These are phyloP conservation scores for Therioaphis trifolii DNA, from an alignment of 2,888 invertebrate genomes.

Conservation along the genomic window DNA sequence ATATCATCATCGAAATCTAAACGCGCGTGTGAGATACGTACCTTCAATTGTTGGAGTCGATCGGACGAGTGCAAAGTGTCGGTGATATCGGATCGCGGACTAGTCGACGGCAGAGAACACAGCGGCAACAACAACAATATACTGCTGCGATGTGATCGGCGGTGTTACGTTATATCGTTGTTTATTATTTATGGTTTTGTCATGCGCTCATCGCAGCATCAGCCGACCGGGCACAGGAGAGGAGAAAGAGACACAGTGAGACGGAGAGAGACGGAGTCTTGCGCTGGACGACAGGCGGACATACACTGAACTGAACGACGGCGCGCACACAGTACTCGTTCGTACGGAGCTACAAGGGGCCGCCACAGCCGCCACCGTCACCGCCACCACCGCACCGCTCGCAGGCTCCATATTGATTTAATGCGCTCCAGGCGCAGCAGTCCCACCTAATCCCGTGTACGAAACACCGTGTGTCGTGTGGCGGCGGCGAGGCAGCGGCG, in stretches of 20 bases:
- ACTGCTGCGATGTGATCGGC: too few relatives aligned
- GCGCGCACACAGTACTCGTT: slow-evolving; percentile 9
- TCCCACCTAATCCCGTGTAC: slow-evolving; percentile 60
- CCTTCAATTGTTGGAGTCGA: background rate
- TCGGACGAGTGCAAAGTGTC: background rate
- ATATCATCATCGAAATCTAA: too few relatives aligned
- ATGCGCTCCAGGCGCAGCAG: slow-evolving; percentile 61
- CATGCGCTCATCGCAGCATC: background rate
- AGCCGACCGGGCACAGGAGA: too few relatives aligned
- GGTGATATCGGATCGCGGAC: background rate
- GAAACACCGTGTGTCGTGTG: slow-evolving; percentile 53
- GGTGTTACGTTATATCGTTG: background rate
- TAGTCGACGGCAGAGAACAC: too few relatives aligned
- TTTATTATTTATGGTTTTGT: background rate
- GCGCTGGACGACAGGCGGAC: slow-evolving; percentile 53
- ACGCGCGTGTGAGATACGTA: background rate
- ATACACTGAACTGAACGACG: slow-evolving; percentile 58
- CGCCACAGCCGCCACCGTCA: slow-evolving; percentile 11
- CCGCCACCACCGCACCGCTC: slow-evolving; percentile 43
- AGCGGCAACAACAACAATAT: too few relatives aligned
- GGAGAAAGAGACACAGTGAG: background rate
- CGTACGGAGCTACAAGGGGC: slow-evolving; percentile 45
- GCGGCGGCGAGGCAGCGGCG: background rate
- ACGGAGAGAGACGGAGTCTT: background rate
- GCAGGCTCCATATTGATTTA: slow-evolving; percentile 63